Evolutionary conservation across 2,797 vertebrate genomes (phyloP), one percentile per base, ranked within the genome.

Genomic region (Sebastes oblongus): DNA sequence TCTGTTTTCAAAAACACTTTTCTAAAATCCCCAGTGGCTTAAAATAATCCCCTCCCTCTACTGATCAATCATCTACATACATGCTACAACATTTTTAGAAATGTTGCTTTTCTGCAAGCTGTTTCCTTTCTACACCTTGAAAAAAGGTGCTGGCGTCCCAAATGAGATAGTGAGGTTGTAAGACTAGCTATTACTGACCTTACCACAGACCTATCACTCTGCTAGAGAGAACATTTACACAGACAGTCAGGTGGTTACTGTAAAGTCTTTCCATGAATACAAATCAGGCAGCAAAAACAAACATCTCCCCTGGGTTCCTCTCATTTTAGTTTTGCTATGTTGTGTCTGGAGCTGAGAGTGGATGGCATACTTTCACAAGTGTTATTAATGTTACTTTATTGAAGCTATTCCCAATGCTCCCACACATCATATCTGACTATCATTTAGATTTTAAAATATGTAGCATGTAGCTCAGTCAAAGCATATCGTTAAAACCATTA

Each of bases 161-260:
- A 84, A 90, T 87, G 74, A 91, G 80, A 82, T 54, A 34, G 54
- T 72, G 29, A 75, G 46, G 29, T 50, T 75, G 56, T 73, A 29
- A 83, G 76, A 80, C 50, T 61, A 71, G 72, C 59, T 80, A 78
- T 91, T 86, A 90, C 81, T 13, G 46, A 82, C 65, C 71, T 83
- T 25, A 81, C 72, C 86, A 27, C 88, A 85, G 72, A 78, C 75
- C 76, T 59, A 69, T 82, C 64, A 32, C 78, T 73, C 52, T 79
- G 71, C 66, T 36, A 8, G n/a, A 86, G 65, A 42, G 62, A 73
- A 82, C 52, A 67, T 79, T 58, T 54, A 75, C 39, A 78, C 59
- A 75, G n/a, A 52, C 55, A 73, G 29, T 75, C 62, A 27, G 34
- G 24, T 46, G 73, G 73, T 77, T 65, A 71, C 55, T 58, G 34